A percentile compares a stretch with the other conserved stretches of the same genome.
These are phyloP conservation scores for Drosophila ohnishii DNA, from an alignment of 1,140 invertebrate species.

Conservation along the genomic window DNA sequence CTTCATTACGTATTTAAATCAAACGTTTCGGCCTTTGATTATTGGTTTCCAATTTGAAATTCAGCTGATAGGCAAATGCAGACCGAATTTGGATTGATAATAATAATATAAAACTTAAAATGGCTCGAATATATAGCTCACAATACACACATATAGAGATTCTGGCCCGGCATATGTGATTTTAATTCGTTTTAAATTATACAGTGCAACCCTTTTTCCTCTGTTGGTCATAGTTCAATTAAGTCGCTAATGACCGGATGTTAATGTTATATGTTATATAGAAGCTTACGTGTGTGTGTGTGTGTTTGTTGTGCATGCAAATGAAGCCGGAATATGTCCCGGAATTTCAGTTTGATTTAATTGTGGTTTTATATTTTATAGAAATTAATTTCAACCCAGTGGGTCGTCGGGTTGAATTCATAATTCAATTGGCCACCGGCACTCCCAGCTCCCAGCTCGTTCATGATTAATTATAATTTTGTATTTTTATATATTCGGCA, in stretches of 20 bases:
- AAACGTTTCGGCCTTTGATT: conserved; percentile 11
- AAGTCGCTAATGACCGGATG: conserved; percentile 72
- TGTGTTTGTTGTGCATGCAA: conserved; percentile 56
- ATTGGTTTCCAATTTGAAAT: conserved; percentile 35
- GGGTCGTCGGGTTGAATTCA: conserved; percentile 3
- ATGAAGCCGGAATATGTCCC: conserved; percentile 45
- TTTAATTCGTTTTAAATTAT: conserved; percentile 80
- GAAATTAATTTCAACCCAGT: conserved; percentile 27
- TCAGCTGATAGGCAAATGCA: conserved; percentile 42
- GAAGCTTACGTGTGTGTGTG: neutral
- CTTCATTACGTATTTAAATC: conserved; percentile 73
- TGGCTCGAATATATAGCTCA: conserved; percentile 26
- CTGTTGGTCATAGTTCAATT: conserved; percentile 76
- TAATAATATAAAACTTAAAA: conserved; percentile 36
- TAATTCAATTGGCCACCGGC: conserved; percentile 40
- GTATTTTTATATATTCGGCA: conserved; percentile 26
- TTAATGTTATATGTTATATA: conserved; percentile 1
- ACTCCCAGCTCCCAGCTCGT: conserved; percentile 17
- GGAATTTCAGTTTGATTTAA: conserved; percentile 18
- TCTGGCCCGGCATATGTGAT: conserved; percentile 39
- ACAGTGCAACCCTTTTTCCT: conserved; percentile 59
- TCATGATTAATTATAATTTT: conserved; percentile 63
- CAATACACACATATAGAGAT: conserved; percentile 2
- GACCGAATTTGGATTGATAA: conserved; percentile 49
- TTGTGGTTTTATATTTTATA: conserved; percentile 33